These are phyloP conservation scores for Okamejei kenojei DNA, from an alignment of 2,797 vertebrate genomes.

Conservation along the genomic window DNA sequence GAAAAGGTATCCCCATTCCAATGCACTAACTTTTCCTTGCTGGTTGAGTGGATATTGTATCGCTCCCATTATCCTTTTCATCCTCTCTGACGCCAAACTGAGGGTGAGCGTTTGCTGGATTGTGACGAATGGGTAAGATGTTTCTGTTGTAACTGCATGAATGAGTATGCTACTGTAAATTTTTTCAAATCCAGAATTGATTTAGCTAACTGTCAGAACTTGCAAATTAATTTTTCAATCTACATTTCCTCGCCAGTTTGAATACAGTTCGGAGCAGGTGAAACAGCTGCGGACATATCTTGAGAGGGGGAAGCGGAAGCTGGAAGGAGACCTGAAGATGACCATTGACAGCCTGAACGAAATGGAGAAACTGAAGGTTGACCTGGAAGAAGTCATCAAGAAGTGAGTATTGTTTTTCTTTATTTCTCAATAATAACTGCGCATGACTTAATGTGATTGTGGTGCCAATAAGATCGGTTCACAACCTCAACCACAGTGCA, in stretches of 20 bases:
- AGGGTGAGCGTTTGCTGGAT: too few species aligned
- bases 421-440: neutral
- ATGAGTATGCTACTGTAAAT: neutral
- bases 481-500: neutral
- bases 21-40: neutral
- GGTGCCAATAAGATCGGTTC: neutral
- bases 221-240: neutral
- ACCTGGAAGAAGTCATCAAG: constrained; percentile 63
- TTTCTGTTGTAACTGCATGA: neutral
- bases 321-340: constrained; percentile 56
- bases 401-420: constrained; percentile 51
- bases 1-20: neutral
- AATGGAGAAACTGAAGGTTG: constrained; percentile 57
- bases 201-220: neutral
- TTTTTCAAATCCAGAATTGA: too few species aligned
- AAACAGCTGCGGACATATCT: constrained; percentile 52
- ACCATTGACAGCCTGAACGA: constrained; percentile 56
- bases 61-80: neutral
- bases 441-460: neutral
- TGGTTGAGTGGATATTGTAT: too few species aligned
- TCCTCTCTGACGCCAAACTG: too few species aligned
- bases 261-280: constrained; percentile 60
- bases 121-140: too few species aligned
- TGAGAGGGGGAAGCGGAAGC: constrained; percentile 57
- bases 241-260: constrained; percentile 49